Evolutionary conservation across 2,113 vertebrate genomes (phyloP).

Genomic region (Halichoeres trimaculatus): DNA sequence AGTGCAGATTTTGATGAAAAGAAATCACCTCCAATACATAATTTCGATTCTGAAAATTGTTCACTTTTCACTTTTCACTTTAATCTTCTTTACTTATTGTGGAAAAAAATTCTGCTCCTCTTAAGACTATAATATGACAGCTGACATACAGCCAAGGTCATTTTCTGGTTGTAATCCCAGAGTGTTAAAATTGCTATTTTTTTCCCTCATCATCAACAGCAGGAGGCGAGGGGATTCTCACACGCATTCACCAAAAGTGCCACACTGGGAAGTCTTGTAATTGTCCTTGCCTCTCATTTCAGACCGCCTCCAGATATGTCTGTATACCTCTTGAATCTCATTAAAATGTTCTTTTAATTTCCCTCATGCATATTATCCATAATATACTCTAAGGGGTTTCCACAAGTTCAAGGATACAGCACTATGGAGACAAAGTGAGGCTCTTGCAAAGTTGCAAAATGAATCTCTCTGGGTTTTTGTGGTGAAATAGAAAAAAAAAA

Average conservation of each 20-base stretch:
- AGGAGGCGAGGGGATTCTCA: conserved; percentile 42
- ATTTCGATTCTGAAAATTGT: background rate
- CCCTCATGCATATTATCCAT: conserved; percentile 60
- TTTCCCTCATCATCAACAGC: conserved; percentile 53
- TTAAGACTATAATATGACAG: background rate
- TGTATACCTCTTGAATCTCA: conserved; percentile 69
- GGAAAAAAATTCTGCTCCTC: background rate
- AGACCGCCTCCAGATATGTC: conserved; percentile 71
- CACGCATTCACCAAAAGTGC: conserved; percentile 17
- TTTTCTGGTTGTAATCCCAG: conserved; percentile 27
- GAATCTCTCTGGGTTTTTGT: conserved; percentile 29
- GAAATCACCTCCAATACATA: background rate
- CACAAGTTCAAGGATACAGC: conserved; percentile 61
- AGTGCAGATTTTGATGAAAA: conserved; percentile 4
- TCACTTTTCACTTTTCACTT: background rate
- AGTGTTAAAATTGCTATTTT: conserved; percentile 24
- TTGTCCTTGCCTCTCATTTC: conserved; percentile 58
- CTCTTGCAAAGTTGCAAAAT: conserved; percentile 36
- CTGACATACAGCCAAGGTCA: conserved; percentile 37
- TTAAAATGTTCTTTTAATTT: conserved; percentile 72
- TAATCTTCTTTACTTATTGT: background rate
- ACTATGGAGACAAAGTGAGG: conserved; percentile 31
- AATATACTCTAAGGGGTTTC: conserved; percentile 65
- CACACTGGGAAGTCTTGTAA: conserved; percentile 56
- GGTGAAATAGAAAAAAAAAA: conserved; percentile 43